Evolutionary conservation across 2,888 invertebrate species (phyloP).

Genomic region (Drosophila mettleri): DNA sequence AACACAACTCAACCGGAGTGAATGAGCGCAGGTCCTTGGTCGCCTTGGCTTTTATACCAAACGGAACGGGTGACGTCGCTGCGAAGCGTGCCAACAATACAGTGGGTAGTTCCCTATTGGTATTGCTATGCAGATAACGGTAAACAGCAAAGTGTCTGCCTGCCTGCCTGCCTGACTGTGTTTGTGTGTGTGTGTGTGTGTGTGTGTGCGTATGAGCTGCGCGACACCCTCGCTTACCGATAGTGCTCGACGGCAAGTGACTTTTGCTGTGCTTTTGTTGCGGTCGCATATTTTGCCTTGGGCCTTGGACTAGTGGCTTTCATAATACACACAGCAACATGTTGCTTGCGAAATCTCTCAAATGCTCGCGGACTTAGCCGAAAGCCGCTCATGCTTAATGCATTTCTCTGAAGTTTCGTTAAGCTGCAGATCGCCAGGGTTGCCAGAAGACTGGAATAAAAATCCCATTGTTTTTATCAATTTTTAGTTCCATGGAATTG

Average conservation of each 20-base stretch:
- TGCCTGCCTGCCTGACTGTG: not conserved
- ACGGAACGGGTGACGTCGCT: slow-evolving; percentile 46
- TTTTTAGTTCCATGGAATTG: slow-evolving; percentile 13
- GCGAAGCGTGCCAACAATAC: slow-evolving; percentile 22
- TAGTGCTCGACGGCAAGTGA: slow-evolving; percentile 15
- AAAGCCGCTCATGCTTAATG: slow-evolving; percentile 31
- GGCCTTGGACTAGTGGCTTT: slow-evolving; percentile 25
- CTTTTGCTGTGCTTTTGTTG: slow-evolving; percentile 27
- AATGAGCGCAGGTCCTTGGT: slow-evolving; percentile 73
- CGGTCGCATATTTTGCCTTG: slow-evolving; percentile 33
- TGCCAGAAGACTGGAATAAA: not conserved
- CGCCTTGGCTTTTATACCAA: slow-evolving; percentile 72
- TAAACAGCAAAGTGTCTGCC: slow-evolving; percentile 12
- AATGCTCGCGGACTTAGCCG: slow-evolving; percentile 19
- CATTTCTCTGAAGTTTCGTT: slow-evolving; percentile 15
- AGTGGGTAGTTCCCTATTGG: not conserved
- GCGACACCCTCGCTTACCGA: slow-evolving; percentile 14
- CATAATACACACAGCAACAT: slow-evolving; percentile 36
- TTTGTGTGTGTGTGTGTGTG: slow-evolving; percentile 2
- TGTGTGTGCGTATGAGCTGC: slow-evolving; percentile 25
- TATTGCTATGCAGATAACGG: slow-evolving; percentile 47
- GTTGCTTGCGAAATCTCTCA: slow-evolving; percentile 31
- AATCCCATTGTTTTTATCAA: not conserved
- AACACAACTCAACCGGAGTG: slow-evolving; percentile 68
- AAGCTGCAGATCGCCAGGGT: slow-evolving; percentile 25